Evolutionary conservation across 2,888 invertebrate species (phyloP).

Genomic region (Stictocephala bisonia): DNA sequence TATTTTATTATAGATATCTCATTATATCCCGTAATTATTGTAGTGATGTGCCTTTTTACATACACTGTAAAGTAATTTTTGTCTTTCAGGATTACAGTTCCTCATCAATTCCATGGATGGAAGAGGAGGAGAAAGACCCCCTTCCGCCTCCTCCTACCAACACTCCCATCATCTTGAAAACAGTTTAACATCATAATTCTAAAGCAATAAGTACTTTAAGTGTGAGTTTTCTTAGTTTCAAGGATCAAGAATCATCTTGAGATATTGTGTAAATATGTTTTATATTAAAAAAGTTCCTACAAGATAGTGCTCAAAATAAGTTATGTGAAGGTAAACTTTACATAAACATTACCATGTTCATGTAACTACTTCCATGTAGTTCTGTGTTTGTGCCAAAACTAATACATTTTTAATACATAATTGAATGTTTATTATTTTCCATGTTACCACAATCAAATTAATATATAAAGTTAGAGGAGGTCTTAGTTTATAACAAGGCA

Average conservation of each 20-base stretch:
- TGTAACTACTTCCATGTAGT: constrained; percentile 25
- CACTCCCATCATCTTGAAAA: constrained; percentile 20
- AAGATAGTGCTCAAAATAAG: constrained; percentile 25
- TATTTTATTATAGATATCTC: too few species aligned
- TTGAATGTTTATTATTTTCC: too few species aligned
- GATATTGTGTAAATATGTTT: constrained; percentile 34
- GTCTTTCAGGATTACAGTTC: constrained; percentile 7
- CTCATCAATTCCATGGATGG: constrained; percentile 15
- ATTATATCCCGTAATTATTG: too few species aligned
- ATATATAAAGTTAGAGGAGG: too few species aligned
- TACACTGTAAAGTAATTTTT: too few species aligned
- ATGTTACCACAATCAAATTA: too few species aligned
- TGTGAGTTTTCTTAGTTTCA: too few species aligned
- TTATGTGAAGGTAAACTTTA: constrained; percentile 14
- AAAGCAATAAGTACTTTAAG: too few species aligned
- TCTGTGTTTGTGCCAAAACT: constrained; percentile 35
- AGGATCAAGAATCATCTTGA: too few species aligned
- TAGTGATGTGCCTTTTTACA: too few species aligned
- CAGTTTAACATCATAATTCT: too few species aligned
- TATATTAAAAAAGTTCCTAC: constrained; percentile 31
- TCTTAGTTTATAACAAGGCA: too few species aligned
- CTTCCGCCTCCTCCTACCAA: not conserved
- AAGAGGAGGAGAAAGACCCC: constrained; percentile 18
- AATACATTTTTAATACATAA: constrained; percentile 33
- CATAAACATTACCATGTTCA: not conserved